phyloP scores from a whole-genome alignment of 2,797 vertebrate genomes.

The Pangasius djambal region DNA sequence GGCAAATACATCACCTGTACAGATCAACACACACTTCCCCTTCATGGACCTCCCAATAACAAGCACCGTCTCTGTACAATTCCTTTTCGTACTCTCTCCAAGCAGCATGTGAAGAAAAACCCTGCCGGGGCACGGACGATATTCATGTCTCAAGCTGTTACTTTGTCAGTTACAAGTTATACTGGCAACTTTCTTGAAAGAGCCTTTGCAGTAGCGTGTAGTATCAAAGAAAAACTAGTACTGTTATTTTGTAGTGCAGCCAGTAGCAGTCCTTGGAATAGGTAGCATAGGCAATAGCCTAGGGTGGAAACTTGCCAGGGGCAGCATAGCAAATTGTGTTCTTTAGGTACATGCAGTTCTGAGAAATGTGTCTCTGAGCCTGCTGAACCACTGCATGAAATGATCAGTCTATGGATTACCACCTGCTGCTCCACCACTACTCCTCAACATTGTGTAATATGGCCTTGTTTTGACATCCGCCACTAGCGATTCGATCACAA shows the following conservation, averaged over 20 bases:
- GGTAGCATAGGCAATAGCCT: neutral
- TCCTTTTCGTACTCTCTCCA: neutral
- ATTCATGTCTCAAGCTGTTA: neutral
- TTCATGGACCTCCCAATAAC: neutral
- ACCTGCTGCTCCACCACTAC: neutral
- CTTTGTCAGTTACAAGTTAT: slow-evolving; percentile 15
- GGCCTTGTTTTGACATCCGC: slow-evolving; percentile 6
- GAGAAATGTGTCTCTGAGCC: neutral
- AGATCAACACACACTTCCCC: neutral
- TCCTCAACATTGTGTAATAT: neutral
- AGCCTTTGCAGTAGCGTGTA: neutral
- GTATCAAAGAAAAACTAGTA: slow-evolving; percentile 7
- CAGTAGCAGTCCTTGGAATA: neutral
- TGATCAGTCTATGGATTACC: neutral
- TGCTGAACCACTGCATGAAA: neutral
- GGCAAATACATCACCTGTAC: neutral
- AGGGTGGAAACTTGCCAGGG: neutral
- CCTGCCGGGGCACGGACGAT: neutral
- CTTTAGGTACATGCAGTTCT: neutral
- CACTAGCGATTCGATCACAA: neutral
- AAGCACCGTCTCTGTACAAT: neutral
- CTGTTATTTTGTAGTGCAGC: neutral
- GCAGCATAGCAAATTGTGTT: neutral
- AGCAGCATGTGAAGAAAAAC: neutral
- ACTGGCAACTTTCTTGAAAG: neutral